Evolutionary conservation across 2,113 vertebrate genomes (phyloP).

Genomic region (Hepsetus odoe): DNA sequence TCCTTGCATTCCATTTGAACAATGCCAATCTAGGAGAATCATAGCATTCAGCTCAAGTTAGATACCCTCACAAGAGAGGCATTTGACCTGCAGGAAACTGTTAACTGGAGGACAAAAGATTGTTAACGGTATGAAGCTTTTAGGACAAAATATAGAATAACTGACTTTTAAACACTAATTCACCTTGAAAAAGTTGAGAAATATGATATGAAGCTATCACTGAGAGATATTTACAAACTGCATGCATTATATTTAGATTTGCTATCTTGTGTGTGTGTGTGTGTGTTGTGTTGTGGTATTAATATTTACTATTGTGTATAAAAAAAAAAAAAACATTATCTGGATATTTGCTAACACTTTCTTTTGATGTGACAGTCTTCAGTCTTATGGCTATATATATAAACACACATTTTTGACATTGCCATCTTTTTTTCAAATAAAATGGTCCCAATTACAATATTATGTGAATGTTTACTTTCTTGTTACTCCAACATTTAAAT

Average conservation of each 20-base stretch:
- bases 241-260: not conserved
- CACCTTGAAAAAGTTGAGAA: not conserved
- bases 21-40: slow-evolving; percentile 86
- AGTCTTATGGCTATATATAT: no score
- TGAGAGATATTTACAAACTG: slow-evolving; percentile 9
- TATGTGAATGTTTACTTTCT: no score
- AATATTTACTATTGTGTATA: no score
- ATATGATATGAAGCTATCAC: no score
- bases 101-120: slow-evolving; percentile 99
- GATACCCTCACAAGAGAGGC: slow-evolving; percentile 91
- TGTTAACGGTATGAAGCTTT: slow-evolving; percentile 94
- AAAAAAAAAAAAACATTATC: no score
- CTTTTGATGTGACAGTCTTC: no score
- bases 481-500: no score
- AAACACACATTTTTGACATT: no score
- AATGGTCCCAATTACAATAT: no score
- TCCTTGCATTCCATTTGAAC: slow-evolving; percentile 67
- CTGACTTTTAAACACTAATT: not conserved
- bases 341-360: no score
- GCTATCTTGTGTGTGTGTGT: not conserved
- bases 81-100: slow-evolving; percentile 98
- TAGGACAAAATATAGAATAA: not conserved
- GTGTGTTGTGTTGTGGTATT: not conserved
- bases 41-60: slow-evolving; percentile 90
- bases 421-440: no score